Evolutionary conservation across 2,113 vertebrate genomes (phyloP), one percentile per base, ranked within the genome.

Genomic region (Lepus europaeus): DNA sequence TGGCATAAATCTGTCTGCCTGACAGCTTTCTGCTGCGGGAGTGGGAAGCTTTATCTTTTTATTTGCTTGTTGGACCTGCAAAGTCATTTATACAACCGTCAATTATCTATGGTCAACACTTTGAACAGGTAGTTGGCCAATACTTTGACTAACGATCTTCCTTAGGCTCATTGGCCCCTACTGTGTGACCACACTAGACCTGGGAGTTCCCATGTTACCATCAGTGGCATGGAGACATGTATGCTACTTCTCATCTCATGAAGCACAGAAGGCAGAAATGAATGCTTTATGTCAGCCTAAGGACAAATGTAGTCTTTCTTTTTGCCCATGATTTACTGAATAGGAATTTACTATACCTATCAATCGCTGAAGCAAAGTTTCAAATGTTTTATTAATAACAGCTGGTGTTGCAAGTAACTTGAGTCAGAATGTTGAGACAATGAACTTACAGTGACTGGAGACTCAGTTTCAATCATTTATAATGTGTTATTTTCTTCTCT

Each of bases 81-180:
- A 73, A 89, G 45, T 39, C 76, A 81, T 94, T 94, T 76, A 29
- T 78, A 12, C 66, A 87, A 31, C 11, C 89, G 85, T 87, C 87
- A 63, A 79, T 89, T 79, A 70, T 63, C 70, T 51, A 8, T 80
- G 11, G 53, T 72, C 93, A 36, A 51, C 8, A 81, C 79, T 79
- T 83, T 63, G 68, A 88, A 70, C 29, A 84, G 66, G 84, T 90
- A 77, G 68, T 61, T 81, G 64, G 61, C 16, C 27, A 27, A 66
- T 66, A 36, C 51, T 45, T 33, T 91, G 64, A 63, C 76, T 93
- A 93, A 85, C 78, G 22, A 85, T 69, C 73, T 69, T 81, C 86
- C 64, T 59, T 80, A 90, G 80, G 56, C 31, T 88, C 79, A 29
- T 33, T 92, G 79, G 51, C 73, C 45, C 56, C 29, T 70, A 61